A percentile compares a stretch with the other conserved stretches of the same genome.
These are phyloP conservation scores for Heliconius nattereri DNA, from an alignment of 1,140 invertebrate species.

Conservation along the genomic window DNA sequence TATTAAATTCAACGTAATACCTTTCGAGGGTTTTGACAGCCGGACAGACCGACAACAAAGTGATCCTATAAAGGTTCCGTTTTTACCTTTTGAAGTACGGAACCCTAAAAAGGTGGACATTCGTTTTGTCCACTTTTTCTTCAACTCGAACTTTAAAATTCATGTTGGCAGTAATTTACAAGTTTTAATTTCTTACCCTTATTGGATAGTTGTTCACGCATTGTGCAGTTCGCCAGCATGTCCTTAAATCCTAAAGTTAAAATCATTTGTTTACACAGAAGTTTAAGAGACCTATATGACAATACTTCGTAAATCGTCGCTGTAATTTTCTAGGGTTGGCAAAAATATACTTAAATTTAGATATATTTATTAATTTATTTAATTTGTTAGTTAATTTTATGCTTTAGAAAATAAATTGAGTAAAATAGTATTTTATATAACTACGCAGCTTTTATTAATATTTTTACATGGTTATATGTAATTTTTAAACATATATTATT, in stretches of 20 bases:
- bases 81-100: too few species aligned
- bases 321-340: slow-evolving; percentile 34
- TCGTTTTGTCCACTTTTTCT: too few species aligned
- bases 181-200: slow-evolving; percentile 18
- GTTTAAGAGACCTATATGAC: slow-evolving; percentile 61
- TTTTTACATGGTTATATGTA: background rate
- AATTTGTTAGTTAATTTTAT: background rate
- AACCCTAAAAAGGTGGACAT: too few species aligned
- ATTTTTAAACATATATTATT: background rate
- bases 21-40: too few species aligned
- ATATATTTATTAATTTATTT: background rate
- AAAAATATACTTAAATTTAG: background rate
- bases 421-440: too few species aligned
- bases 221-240: slow-evolving; percentile 13
- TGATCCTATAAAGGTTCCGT: too few species aligned
- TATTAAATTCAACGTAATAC: too few species aligned
- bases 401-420: background rate
- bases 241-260: slow-evolving; percentile 32
- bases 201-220: slow-evolving; percentile 16
- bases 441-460: too few species aligned
- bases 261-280: slow-evolving; percentile 65
- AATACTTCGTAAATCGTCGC: slow-evolving; percentile 73
- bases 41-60: too few species aligned
- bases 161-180: background rate
- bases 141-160: background rate